Percentiles rank a stretch among this genome's conserved stretches.
Conservation (phyloP, 2,888 invertebrate genomes). For the Nemotelus nigrinus region DNA sequence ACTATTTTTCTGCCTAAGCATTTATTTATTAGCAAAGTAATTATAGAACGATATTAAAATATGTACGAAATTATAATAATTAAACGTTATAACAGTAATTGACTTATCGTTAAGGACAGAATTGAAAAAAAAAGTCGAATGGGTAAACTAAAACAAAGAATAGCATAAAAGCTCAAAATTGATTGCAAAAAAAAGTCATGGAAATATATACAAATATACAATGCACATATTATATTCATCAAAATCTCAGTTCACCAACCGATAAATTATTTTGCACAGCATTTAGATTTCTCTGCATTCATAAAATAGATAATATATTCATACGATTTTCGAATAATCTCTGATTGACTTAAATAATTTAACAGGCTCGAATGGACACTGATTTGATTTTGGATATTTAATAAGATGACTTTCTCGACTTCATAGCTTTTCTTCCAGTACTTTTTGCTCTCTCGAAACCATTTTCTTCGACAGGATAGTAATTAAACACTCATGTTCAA, state of each 20-base stretch:
- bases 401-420: neutral
- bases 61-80: too few species aligned
- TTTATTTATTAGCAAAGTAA: neutral
- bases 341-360: conserved; percentile 28
- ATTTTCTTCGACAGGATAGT: too few species aligned
- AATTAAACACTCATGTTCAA: too few species aligned
- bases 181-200: too few species aligned
- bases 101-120: too few species aligned
- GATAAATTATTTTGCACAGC: conserved; percentile 24
- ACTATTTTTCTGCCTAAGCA: conserved; percentile 27
- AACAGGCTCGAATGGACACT: conserved; percentile 22
- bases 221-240: conserved; percentile 21
- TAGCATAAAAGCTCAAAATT: too few species aligned
- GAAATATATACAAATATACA: conserved; percentile 11
- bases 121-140: too few species aligned
- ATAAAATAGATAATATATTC: conserved; percentile 3
- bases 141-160: too few species aligned
- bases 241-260: neutral
- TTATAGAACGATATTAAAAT: too few species aligned
- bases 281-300: neutral
- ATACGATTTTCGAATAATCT: neutral
- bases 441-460: too few species aligned
- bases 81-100: too few species aligned
- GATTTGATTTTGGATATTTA: conserved; percentile 31
- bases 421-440: too few species aligned